Evolutionary conservation across 1,140 invertebrate genomes (phyloP).

Genomic region (Drosophila orena): DNA sequence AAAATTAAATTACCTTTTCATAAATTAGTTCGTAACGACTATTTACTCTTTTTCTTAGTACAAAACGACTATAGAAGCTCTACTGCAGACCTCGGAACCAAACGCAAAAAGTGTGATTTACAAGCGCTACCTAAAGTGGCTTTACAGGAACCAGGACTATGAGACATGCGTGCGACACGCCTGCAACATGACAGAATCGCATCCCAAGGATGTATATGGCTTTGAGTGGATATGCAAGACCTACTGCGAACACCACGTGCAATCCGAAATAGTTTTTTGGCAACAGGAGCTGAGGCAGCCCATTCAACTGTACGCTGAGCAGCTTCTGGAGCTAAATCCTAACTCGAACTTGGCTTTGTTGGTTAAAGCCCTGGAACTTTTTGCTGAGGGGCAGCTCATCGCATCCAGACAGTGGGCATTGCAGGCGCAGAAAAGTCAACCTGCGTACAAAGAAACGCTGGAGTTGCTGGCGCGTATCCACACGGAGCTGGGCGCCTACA

Average conservation of each 20-base stretch:
- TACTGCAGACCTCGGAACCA: slow-evolving; percentile 49
- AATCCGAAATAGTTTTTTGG: slow-evolving; percentile 47
- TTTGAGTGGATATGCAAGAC: slow-evolving; percentile 88
- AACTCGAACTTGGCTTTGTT: slow-evolving; percentile 87
- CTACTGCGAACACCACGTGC: slow-evolving; percentile 86
- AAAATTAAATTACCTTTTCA: neutral
- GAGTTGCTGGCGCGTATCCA: slow-evolving; percentile 68
- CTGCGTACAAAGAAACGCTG: slow-evolving; percentile 54
- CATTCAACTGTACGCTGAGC: slow-evolving; percentile 85
- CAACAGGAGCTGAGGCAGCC: slow-evolving; percentile 37
- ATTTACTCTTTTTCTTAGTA: slow-evolving; percentile 47
- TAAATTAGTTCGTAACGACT: neutral
- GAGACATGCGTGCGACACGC: slow-evolving; percentile 85
- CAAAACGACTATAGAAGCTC: slow-evolving; percentile 72
- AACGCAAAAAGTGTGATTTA: slow-evolving; percentile 80
- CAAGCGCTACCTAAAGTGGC: slow-evolving; percentile 86
- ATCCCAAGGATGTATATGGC: slow-evolving; percentile 85
- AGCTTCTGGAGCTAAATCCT: slow-evolving; percentile 85
- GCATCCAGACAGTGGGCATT: slow-evolving; percentile 86
- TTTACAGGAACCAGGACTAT: slow-evolving; percentile 86
- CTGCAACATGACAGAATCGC: slow-evolving; percentile 85
- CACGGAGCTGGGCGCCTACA: slow-evolving; percentile 75
- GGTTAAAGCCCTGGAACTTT: slow-evolving; percentile 87
- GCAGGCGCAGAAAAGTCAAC: slow-evolving; percentile 63
- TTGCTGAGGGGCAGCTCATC: slow-evolving; percentile 85